Percentiles rank a stretch among this genome's conserved stretches.
Conservation (phyloP, 2,113 vertebrate species). For the Dipodomys stephensi region DNA sequence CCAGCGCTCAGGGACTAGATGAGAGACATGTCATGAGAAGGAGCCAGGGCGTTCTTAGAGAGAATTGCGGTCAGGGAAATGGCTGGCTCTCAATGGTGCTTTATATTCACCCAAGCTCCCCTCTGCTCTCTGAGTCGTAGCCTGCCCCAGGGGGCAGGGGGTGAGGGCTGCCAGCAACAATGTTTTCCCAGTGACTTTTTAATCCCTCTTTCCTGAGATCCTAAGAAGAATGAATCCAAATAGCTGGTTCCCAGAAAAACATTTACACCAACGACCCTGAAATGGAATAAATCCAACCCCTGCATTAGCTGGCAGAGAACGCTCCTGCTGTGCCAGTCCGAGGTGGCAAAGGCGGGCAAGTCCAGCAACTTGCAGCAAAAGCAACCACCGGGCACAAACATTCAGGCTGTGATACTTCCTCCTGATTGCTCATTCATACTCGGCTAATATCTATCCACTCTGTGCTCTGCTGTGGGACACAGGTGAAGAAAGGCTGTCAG, state of each 20-base stretch:
- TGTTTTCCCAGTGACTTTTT: neutral
- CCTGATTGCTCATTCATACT: neutral
- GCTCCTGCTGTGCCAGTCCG: neutral
- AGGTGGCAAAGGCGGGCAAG: constrained; percentile 31
- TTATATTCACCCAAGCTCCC: constrained; percentile 16
- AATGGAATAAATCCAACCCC: constrained; percentile 56
- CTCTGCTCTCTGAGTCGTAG: constrained; percentile 35
- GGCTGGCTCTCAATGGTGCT: neutral
- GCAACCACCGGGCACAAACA: neutral
- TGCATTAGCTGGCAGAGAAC: constrained; percentile 52
- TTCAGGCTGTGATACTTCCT: constrained; percentile 9
- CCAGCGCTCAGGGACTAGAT: neutral
- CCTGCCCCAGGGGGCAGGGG: neutral
- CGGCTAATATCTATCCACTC: neutral
- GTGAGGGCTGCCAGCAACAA: neutral
- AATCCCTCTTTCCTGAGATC: neutral
- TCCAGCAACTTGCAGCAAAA: neutral
- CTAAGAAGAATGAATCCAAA: constrained; percentile 59
- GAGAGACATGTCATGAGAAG: neutral
- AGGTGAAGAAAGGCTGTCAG: fast-evolving
- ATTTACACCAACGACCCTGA: constrained; percentile 15
- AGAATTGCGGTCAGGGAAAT: constrained; percentile 53
- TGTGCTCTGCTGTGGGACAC: neutral
- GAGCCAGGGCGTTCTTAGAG: constrained; percentile 11
- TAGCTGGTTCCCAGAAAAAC: constrained; percentile 63